These are phyloP conservation scores for Drosophila formosana DNA, from an alignment of 2,888 invertebrate species.

Conservation along the genomic window DNA sequence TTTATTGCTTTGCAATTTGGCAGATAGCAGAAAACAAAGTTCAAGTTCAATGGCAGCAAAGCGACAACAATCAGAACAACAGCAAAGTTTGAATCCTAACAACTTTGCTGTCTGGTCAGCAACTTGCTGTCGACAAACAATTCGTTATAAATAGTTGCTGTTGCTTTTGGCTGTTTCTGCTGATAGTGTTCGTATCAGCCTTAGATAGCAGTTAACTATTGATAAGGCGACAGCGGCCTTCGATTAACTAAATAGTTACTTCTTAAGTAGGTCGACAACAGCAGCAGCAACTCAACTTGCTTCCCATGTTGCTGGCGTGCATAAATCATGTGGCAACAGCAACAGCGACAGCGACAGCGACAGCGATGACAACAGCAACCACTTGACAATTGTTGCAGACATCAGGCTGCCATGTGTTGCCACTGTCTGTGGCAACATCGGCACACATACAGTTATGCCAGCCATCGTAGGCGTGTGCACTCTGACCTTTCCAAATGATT, in stretches of 20 bases:
- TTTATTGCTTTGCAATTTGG: constrained; percentile 66
- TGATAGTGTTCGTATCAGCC: constrained; percentile 43
- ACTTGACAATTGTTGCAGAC: constrained; percentile 70
- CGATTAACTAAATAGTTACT: constrained; percentile 42
- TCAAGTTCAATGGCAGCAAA: constrained; percentile 81
- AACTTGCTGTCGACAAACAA: constrained; percentile 2
- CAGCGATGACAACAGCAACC: constrained; percentile 36
- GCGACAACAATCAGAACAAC: constrained; percentile 25
- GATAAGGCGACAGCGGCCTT: constrained; percentile 46
- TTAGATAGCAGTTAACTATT: constrained; percentile 30
- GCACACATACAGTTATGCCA: constrained; percentile 12
- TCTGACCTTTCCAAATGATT: constrained; percentile 73
- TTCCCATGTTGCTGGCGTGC: constrained; percentile 42
- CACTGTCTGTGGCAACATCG: constrained; percentile 37
- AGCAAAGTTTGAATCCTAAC: not conserved
- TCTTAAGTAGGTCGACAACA: constrained; percentile 49
- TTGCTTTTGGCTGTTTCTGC: not conserved
- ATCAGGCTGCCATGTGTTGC: constrained; percentile 66
- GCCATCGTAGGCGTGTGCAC: constrained; percentile 66
- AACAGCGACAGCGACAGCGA: constrained; percentile 17
- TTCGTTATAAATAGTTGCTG: constrained; percentile 8
- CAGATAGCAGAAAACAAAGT: constrained; percentile 59
- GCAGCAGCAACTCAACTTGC: not conserved
- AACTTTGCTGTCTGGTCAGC: constrained; percentile 21
- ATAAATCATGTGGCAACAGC: constrained; percentile 64